Evolutionary conservation across 2,888 invertebrate genomes (phyloP), one percentile per base, ranked within the genome.

Genomic region (Neoitamus cyanurus): DNA sequence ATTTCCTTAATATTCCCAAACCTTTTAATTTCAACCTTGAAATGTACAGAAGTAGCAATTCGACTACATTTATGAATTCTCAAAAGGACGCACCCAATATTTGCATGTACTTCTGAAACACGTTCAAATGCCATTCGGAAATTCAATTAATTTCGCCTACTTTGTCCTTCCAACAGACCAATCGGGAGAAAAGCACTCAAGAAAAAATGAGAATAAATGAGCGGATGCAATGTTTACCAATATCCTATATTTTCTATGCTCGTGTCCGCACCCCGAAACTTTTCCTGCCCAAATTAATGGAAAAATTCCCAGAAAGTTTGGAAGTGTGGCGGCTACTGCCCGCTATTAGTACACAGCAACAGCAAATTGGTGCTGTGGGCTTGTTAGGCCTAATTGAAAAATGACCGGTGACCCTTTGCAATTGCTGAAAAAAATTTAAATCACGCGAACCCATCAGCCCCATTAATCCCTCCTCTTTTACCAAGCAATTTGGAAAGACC

Each of bases 371-470:
- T 20, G 9, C 25, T 58, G 9, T 9, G 58, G 7, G 58, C 58
- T 58, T 58, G 58, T 58, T 58, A 58, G 58, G 58, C 25, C 58
- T 58, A 58, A 58, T 58, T 58, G 20, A 58, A 58, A 70, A 31
- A 30, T 70, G 30, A 31, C 70, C 70, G n/a, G 30, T 15, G 34
- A 42, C 42, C 42, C 42, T 20, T 28, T 30, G 28, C 42, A 75
- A 75, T 75, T 46, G 46, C n/a, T 36, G 42, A 5, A 13, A 42
- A 46, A 46, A 75, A 75, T 75, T 11, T 42, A 75, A 75, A 75
- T 42, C 75, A 75, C 75, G 28, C 75, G 28, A 75, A 75, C 28
- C 75, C 75, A 75, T 37, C 42, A 46, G 75, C 11, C 42, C 75
- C 37, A 75, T 37, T 75, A 75, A 75, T 75, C 75, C 75, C 42